These are phyloP conservation scores for Iphiclides podalirius DNA, from an alignment of 2,888 invertebrate species.

Conservation along the genomic window DNA sequence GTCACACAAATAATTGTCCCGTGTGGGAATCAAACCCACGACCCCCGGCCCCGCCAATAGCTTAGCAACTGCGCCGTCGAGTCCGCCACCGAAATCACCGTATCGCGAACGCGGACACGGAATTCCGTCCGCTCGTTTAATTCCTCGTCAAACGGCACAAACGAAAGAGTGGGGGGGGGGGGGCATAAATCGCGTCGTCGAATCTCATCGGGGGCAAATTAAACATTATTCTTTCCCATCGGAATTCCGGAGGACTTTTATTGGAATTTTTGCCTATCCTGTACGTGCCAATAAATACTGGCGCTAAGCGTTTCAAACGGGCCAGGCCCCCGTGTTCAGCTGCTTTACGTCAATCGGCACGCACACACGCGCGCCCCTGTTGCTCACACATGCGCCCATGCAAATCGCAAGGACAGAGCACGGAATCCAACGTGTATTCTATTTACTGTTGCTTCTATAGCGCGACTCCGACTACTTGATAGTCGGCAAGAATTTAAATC, in stretches of 20 bases:
- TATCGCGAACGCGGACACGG: no score
- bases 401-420: constrained; percentile 73
- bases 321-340: constrained; percentile 69
- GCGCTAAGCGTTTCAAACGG: constrained; percentile 54
- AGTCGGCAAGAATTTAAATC: constrained; percentile 33
- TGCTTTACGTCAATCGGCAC: constrained; percentile 67
- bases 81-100: no score
- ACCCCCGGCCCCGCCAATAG: no score
- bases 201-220: constrained; percentile 64
- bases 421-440: constrained; percentile 73
- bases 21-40: no score
- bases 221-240: constrained; percentile 75
- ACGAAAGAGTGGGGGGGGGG: constrained; percentile 27
- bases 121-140: constrained; percentile 9
- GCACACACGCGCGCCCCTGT: constrained; percentile 35
- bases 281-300: constrained; percentile 77
- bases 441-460: constrained; percentile 63
- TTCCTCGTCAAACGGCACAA: constrained; percentile 23
- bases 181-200: constrained; percentile 57
- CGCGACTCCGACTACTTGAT: constrained; percentile 42
- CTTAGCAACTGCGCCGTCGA: no score
- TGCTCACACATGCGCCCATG: constrained; percentile 51
- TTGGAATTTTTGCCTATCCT: constrained; percentile 76
- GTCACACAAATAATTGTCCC: no score
- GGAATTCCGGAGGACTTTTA: constrained; percentile 70